Base-by-base conservation (phyloP, 2,888 invertebrate species). In the Harpalus rufipes region DNA sequence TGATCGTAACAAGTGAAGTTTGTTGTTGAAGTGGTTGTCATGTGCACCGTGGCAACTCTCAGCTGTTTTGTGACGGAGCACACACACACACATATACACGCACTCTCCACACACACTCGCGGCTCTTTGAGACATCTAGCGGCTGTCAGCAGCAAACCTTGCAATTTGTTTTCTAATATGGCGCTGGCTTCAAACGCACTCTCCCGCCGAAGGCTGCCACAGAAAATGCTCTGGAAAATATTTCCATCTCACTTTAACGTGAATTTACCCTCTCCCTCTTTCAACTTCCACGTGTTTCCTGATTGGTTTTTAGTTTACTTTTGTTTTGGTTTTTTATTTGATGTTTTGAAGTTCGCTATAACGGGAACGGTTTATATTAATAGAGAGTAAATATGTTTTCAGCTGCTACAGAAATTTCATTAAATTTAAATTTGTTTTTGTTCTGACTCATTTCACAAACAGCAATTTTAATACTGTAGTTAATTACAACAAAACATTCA, bases 101-200 rank as follows among this genome's bases (percentile, higher is more conserved):
- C 78, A 41, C 58, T 44, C 25, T 41, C 16, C 41, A 78, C 58
- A 78, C 58, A 56, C 16, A 78, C 58, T 12, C 16, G 41, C 58
- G 14, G 89, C 90, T 90, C 90, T 90, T 90, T 90, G 90, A 90
- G 90, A 90, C 90, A 90, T 90, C 90, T 90, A 90, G 89, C 89
- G 90, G 89, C 89, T 90, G 90, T 90, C 90, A 90, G 87, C 86
- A 87, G 87, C 90, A 90, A 89, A 88, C 87, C 88, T 89, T 89
- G 89, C 90, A 90, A 90, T 90, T 90, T 90, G 90, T 90, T 90
- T 90, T 89, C 89, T 89, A 90, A 90, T 89, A 90, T 90, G 90
- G 90, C 90, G 89, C 88, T 89, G 88, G 87, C 88, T 89, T 90
- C 90, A 90, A 89, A 90, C 88, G 88, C 90, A 90, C 88, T 87